Base-by-base conservation (phyloP, 2,113 vertebrate genomes). In the Pheucticus melanocephalus region DNA sequence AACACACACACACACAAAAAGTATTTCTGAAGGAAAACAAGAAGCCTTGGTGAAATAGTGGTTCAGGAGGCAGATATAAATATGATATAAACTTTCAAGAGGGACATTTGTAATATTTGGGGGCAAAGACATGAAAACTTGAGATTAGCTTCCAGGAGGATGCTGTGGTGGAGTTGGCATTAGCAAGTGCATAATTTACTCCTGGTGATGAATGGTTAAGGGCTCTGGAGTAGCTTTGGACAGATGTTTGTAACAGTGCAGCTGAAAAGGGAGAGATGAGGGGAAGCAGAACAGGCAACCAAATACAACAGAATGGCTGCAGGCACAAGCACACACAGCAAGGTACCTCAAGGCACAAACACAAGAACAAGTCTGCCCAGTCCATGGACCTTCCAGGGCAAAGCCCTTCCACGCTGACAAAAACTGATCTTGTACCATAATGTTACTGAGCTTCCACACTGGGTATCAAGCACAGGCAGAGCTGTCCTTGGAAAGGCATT, bases 161-260 rank as follows among this genome's bases (percentile, higher is more conserved):
- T 8, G 17, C 0, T 12, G 28, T 24, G 31, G 20, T n/a, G 8
- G 15, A 82, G 9, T 0, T 72, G n/a, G 84, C 1, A 0, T 19
- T 64, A 60, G 14, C 16, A 25, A 60, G 9, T 10, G 10, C 5
- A 5, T n/a, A 30, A 71, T 50, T 88, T 69, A 48, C 31, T 69
- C 45, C 33, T 80, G 8, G 12, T 64, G n/a, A 50, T 10, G 15
- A 48, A 44, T 17, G 12, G 24, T 47, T 51, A 76, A 60, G 3
- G 28, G 82, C 39, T 51, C 48, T 31, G 6, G 12, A 45, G 16
- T 50, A 35, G 31, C 22, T 87, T 60, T 48, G n/a, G 37, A n/a
- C 45, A 71, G 45, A 23, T 35, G 30, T 42, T 94, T 60, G 56
- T 37, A 33, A 15, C 7, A 23, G 10, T 0, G 1, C 3, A 68